Evolutionary conservation across 2,888 invertebrate species (phyloP).

Genomic region (Buathra laborator): DNA sequence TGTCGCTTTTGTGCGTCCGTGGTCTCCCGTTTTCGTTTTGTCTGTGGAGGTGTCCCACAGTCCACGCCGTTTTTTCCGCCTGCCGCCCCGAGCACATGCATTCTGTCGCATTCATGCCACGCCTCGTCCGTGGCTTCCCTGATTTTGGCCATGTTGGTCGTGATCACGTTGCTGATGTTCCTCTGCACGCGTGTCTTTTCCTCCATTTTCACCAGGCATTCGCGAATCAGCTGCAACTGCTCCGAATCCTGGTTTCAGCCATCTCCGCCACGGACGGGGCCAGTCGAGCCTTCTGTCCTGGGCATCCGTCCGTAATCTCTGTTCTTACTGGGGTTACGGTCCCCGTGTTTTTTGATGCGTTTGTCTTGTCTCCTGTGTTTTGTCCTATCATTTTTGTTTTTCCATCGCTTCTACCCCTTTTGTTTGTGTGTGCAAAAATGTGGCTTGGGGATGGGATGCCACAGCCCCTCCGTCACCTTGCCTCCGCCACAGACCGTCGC

Average conservation of each 20-base stretch:
- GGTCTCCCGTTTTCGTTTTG: constrained; percentile 31
- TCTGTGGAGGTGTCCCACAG: constrained; percentile 4
- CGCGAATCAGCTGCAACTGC: neutral
- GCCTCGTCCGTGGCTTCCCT: neutral
- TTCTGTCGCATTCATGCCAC: constrained; percentile 14
- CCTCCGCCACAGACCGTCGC: neutral
- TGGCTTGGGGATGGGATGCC: neutral
- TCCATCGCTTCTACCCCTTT: neutral
- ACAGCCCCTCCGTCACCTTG: neutral
- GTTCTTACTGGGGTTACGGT: constrained; percentile 3
- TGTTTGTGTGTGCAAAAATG: neutral
- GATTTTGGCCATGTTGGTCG: neutral
- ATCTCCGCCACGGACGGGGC: neutral
- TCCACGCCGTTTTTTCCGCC: neutral
- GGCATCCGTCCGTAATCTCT: neutral
- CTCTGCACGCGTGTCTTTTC: neutral
- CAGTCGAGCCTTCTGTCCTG: neutral
- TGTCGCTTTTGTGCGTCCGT: constrained; percentile 3
- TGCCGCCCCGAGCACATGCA: constrained; percentile 14
- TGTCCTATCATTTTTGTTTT: neutral
- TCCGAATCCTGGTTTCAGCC: neutral
- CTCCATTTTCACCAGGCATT: neutral
- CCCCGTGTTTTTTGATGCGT: constrained; percentile 16
- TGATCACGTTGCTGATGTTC: constrained; percentile 3
- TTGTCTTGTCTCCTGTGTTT: neutral